Percentiles rank a stretch among this genome's conserved stretches.
Evolutionary conservation across 2,113 vertebrate species (phyloP).

Genomic region (Saguinus imperator): DNA sequence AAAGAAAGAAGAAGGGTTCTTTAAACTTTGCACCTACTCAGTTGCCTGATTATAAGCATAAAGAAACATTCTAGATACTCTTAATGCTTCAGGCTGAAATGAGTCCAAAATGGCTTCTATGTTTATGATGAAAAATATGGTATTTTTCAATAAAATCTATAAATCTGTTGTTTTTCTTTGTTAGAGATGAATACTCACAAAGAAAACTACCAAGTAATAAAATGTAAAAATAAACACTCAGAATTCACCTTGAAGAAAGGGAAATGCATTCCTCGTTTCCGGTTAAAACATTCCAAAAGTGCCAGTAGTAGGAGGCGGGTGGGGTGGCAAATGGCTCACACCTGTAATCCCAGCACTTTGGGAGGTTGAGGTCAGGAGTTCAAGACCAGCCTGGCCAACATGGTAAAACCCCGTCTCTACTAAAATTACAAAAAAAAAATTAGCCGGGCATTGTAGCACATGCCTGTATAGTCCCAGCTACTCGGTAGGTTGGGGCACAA

Average conservation of each 20-base stretch:
- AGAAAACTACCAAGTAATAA: slow-evolving; percentile 39
- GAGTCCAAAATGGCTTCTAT: neutral
- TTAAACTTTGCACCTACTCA: neutral
- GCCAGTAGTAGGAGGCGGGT: no score
- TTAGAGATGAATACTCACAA: slow-evolving; percentile 6
- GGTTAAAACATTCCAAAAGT: neutral
- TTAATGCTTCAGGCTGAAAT: neutral
- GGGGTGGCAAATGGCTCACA: neutral
- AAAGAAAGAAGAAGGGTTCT: neutral
- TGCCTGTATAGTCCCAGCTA: neutral
- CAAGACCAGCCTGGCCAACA: neutral
- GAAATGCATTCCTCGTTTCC: neutral
- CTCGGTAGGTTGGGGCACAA: neutral
- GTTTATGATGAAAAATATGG: neutral
- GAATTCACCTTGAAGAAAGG: slow-evolving; percentile 26
- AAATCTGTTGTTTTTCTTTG: neutral
- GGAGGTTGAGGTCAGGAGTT: neutral
- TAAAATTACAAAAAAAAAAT: neutral
- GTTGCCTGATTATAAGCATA: neutral
- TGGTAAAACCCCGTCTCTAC: neutral
- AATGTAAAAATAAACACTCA: slow-evolving; percentile 50
- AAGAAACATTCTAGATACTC: neutral
- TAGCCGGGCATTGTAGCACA: neutral
- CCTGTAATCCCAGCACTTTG: neutral
- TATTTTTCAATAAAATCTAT: neutral